Base-by-base conservation (phyloP, 2,797 vertebrate species). In the Sebastes trivittatus region DNA sequence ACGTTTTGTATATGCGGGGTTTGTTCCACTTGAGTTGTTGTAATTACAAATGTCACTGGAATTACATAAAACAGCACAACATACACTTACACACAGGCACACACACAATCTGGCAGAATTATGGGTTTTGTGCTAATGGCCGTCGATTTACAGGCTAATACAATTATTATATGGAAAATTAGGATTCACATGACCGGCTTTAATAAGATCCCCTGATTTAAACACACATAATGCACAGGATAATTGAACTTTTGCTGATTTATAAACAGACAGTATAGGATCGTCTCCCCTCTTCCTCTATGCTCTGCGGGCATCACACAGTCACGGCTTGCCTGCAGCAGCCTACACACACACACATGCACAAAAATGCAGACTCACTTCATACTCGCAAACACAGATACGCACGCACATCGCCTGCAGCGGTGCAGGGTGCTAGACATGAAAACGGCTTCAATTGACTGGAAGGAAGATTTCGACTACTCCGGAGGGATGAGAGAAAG, bases 361-460 rank as follows among this genome's bases (percentile, higher is more conserved):
- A 82, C 7, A 78, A 7, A 81, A 52, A 76, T 30, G 46, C 58
- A 67, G 9, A 68, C 34, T 25, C 56, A 64, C 64, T 83, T 34
- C 60, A 72, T 52, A 23, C 42, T 54, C 75, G 10, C 63, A 72
- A 63, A 84, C 73, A 82, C 83, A 77, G 55, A 76, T 52, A 75
- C 62, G 68, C 82, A 80, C 64, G 67, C 72, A 81, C 77, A 71
- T 52, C 46, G 90, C 87, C 85, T 74, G 86, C 67, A 85, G 91
- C 64, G 20, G 56, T 2, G 14, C 65, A 36, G 81, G 81, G 89
- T 77, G 87, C 77, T 72, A 84, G 86, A 92, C 84, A 84, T 81
- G 81, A 86, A 92, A 93, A 93, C 72, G 58, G 80, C 88, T 88
- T 89, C 92, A 93, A 92, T 80, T 90, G 88, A 89, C 91, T 85